A percentile compares a stretch with the other conserved stretches of the same genome.
Evolutionary conservation across 2,888 invertebrate species (phyloP).

Genomic region (Drosophila paramelanica): DNA sequence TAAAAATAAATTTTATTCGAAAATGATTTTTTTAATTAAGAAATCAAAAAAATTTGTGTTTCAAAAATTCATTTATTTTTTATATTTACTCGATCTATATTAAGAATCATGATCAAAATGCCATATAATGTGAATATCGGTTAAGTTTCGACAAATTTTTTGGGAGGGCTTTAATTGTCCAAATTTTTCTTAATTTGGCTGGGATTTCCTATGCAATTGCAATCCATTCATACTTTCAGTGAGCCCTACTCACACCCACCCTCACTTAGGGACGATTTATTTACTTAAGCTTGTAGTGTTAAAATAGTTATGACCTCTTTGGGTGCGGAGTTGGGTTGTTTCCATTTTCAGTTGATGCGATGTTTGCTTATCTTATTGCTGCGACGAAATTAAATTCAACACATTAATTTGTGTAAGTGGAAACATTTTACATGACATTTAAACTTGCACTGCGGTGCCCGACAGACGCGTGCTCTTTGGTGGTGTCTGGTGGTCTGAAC

Average conservation of each 20-base stretch:
- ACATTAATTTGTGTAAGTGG: conserved; percentile 81
- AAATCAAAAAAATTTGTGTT: too few species aligned
- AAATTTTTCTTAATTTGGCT: too few species aligned
- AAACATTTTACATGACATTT: conserved; percentile 81
- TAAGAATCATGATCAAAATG: too few species aligned
- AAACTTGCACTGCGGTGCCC: conserved; percentile 69
- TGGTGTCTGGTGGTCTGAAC: conserved; percentile 46
- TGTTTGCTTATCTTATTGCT: conserved; percentile 47
- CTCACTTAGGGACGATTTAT: conserved; percentile 16
- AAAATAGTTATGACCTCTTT: conserved; percentile 35
- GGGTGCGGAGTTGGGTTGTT: background rate
- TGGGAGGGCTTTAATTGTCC: too few species aligned
- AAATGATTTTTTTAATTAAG: too few species aligned
- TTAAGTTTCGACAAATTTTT: too few species aligned
- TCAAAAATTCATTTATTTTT: too few species aligned
- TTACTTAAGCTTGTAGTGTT: conserved; percentile 30
- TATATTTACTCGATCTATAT: too few species aligned
- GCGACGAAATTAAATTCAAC: conserved; percentile 75
- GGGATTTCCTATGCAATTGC: background rate
- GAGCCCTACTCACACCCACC: background rate
- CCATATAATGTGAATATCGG: too few species aligned
- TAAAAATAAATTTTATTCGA: too few species aligned
- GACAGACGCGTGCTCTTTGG: conserved; percentile 58
- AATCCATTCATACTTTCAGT: background rate
- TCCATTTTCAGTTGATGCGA: conserved; percentile 3